Conservation (phyloP, 1,140 invertebrate genomes). For the Stegodyphus dumicola region DNA sequence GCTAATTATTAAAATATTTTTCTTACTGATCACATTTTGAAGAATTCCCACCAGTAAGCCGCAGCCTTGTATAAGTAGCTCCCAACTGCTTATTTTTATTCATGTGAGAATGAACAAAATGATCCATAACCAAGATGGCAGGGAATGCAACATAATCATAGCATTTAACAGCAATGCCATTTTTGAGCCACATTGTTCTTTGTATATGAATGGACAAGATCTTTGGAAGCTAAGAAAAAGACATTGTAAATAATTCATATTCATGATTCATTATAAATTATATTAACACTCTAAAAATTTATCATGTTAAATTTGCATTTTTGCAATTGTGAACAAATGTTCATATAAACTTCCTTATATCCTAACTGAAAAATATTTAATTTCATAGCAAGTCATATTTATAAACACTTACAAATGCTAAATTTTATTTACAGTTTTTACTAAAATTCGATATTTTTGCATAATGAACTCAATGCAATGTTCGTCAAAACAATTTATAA, state of each 20-base stretch:
- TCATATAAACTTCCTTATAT: no score
- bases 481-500: no score
- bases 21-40: constrained; percentile 25
- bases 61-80: constrained; percentile 18
- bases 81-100: constrained; percentile 31
- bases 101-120: constrained; percentile 73
- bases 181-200: constrained; percentile 83
- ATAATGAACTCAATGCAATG: no score
- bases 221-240: constrained; percentile 75
- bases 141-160: constrained; percentile 88
- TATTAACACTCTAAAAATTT: no score
- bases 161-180: constrained; percentile 81
- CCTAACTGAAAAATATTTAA: not conserved
- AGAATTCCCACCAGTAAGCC: constrained; percentile 55
- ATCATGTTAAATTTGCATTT: no score
- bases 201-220: constrained; percentile 89
- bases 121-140: constrained; percentile 81
- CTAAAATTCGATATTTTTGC: no score
- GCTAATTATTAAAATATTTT: no score
- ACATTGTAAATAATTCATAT: not conserved
- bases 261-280: no score
- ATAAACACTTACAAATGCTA: no score
- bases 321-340: no score
- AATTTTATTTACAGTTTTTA: no score
- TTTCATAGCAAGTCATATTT: no score